phyloP scores from a whole-genome alignment of 2,797 vertebrate genomes.

The Antennarius maculatus region DNA sequence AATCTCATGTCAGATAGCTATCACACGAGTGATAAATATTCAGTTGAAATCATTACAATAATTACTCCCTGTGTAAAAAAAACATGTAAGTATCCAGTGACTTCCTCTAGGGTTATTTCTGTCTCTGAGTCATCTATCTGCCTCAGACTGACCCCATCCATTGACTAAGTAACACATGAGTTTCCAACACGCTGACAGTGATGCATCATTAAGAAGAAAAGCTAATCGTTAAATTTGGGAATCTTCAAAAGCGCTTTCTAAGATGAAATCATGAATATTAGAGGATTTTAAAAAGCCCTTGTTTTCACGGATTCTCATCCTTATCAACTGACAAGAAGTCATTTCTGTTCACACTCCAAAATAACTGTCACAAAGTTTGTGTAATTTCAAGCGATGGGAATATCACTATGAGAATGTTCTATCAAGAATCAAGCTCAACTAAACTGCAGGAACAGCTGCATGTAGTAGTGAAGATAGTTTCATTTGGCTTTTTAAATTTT shows the following conservation, averaged over 20 bases:
- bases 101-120: slow-evolving; percentile 9
- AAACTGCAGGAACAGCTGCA: background rate
- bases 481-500: no score
- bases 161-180: background rate
- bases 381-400: background rate
- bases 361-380: background rate
- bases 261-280: slow-evolving; percentile 20
- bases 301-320: slow-evolving; percentile 9
- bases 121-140: background rate
- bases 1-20: slow-evolving; percentile 26
- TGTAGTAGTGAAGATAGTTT: no score
- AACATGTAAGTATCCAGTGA: background rate
- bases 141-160: background rate
- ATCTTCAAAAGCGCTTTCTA: background rate
- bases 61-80: slow-evolving; percentile 22
- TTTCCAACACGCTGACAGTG: slow-evolving; percentile 20
- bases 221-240: background rate
- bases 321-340: background rate
- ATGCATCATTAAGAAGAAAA: slow-evolving; percentile 14
- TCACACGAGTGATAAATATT: slow-evolving; percentile 42
- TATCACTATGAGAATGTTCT: background rate
- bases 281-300: slow-evolving; percentile 12
- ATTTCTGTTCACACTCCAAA: background rate
- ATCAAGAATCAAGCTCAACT: background rate
- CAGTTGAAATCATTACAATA: slow-evolving; percentile 13